Conservation (phyloP, 2,113 vertebrate genomes). For the Pelmatolapia mariae region DNA sequence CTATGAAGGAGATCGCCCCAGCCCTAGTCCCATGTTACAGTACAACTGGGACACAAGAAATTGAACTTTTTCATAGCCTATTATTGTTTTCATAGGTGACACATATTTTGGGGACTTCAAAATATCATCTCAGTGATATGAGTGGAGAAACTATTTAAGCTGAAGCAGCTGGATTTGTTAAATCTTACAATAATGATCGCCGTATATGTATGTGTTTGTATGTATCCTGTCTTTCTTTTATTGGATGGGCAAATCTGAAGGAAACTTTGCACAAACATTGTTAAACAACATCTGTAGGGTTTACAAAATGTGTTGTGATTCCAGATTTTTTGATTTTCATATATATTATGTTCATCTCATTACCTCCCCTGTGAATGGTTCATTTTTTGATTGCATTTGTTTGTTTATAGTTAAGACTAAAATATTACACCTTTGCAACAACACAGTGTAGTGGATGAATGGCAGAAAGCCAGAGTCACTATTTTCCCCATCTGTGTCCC, state of each 20-base stretch:
- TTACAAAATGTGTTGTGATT: not conserved
- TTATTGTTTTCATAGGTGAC: not conserved
- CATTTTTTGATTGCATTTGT: not conserved
- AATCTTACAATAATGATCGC: not conserved
- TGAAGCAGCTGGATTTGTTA: not conserved
- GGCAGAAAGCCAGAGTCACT: conserved; percentile 17
- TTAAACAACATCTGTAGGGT: not conserved
- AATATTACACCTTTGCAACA: conserved; percentile 8
- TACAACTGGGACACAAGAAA: not conserved
- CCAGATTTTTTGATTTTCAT: not conserved
- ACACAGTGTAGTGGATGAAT: conserved; percentile 15
- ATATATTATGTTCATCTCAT: not conserved
- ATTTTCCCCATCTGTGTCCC: conserved; percentile 11
- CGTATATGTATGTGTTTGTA: not conserved
- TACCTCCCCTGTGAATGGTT: not conserved
- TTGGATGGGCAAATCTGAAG: not conserved
- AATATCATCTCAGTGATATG: not conserved
- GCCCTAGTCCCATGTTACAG: not conserved
- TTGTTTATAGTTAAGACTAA: not conserved
- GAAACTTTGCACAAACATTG: not conserved
- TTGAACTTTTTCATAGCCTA: not conserved
- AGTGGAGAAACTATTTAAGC: not conserved
- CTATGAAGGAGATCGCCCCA: not conserved
- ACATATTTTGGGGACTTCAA: not conserved
- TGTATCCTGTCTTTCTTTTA: not conserved